A percentile compares a stretch with the other conserved stretches of the same genome.
These are phyloP conservation scores for Clamator glandarius DNA, from an alignment of 2,797 vertebrate genomes.

Conservation along the genomic window DNA sequence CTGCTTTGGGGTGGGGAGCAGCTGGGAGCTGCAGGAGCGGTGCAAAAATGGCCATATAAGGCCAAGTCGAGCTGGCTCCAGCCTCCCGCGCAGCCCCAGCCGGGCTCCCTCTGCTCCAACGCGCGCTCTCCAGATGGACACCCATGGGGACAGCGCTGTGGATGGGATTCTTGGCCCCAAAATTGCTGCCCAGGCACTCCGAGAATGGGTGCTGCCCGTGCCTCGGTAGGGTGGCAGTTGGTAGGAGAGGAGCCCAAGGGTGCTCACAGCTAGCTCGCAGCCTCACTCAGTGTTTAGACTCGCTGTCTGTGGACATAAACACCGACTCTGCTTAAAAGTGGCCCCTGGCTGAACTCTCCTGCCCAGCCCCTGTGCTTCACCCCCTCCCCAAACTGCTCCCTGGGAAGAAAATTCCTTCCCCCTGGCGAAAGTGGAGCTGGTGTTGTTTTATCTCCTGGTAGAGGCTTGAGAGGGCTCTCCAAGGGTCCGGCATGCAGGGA, in stretches of 20 bases:
- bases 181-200: background rate
- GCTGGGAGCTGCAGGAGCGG: conserved; percentile 38
- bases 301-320: conserved; percentile 63
- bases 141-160: rapidly evolving
- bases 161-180: background rate
- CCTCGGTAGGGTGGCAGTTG: background rate
- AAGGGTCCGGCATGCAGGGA: background rate
- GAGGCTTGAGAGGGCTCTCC: background rate
- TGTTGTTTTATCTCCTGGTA: background rate
- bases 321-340: background rate
- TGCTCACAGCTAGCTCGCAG: background rate
- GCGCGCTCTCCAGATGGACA: background rate
- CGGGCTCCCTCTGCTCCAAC: background rate
- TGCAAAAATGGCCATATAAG: conserved; percentile 68
- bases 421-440: background rate
- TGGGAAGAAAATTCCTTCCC: background rate
- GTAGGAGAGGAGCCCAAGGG: background rate
- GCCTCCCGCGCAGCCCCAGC: background rate
- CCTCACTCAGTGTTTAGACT: conserved; percentile 61
- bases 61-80: conserved; percentile 26
- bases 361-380: background rate
- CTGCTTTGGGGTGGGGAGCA: conserved; percentile 55
- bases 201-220: background rate
- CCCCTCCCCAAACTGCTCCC: conserved; percentile 7
- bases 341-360: conserved; percentile 69